Base-by-base conservation (phyloP, 1,140 invertebrate genomes). In the Heliconius eleuchia region DNA sequence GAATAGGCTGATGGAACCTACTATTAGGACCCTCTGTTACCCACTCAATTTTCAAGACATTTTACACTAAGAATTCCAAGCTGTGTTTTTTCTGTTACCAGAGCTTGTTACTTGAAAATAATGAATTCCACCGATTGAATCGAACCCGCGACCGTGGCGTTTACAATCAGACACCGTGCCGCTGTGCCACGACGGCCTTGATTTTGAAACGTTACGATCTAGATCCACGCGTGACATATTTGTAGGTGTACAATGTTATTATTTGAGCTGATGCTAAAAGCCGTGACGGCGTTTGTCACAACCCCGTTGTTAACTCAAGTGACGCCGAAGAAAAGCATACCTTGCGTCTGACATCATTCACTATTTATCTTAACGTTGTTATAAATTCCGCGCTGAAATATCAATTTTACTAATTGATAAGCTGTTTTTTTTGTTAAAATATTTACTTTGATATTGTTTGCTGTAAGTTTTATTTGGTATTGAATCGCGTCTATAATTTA, bases 271-370 rank as follows among this genome's bases (percentile, higher is more conserved):
- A 7, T 16, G 55, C 50, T 73, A 46, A 73, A 39, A 60, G 55
- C 39, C 73, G 80, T 81, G 76, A 74, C 76, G 73, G 23, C 60
- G 60, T 71, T 74, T 78, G 75, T 77, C 71, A 74, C 72, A 71
- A 70, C 72, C n/a, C 34, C 50, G 52, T 80, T 87, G 87, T 85
- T 84, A 79, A 71, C 71, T 78, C 83, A 84, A 80, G 81, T 84
- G 82, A 75, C 60, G 78, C 57, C 27, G 66, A 82, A 82, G 84
- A 85, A 83, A 84, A 77, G 83, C 78, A 82, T 87, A 76, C 81
- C 75, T 84, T 74, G 71, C n/a, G 18, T 27, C 80, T 88, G 86
- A 88, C 84, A 86, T 88, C 87, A 88, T 82, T 84, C 73, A 74
- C 57, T 55, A 18, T 37, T 74, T 66, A 66, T 66, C 60, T 66